Evolutionary conservation across 2,113 vertebrate genomes (phyloP), one percentile per base, ranked within the genome.

Genomic region (Gobiocypris rarus): DNA sequence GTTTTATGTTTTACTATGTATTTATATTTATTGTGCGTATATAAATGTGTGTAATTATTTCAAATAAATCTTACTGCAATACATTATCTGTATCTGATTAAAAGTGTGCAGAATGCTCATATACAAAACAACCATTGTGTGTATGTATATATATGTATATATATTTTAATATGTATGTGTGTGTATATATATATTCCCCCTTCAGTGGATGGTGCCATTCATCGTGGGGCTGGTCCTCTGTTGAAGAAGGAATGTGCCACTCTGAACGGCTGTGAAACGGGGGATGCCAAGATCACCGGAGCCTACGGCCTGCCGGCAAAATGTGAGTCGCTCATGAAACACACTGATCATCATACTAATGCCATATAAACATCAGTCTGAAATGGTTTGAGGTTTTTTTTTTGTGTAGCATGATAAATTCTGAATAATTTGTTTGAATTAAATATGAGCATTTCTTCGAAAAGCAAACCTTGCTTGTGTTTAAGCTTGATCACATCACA

Each of bases 171-270:
- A n/a, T n/a, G n/a, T n/a, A n/a, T n/a, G n/a, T n/a, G n/a, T n/a
- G n/a, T n/a, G n/a, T n/a, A n/a, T n/a, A n/a, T n/a, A n/a, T n/a
- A n/a, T n/a, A n/a, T n/a, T n/a, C n/a, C n/a, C n/a, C n/a, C n/a
- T n/a, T 56, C 90, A 97, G 96, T 97, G 95, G 97, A 97, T 38
- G 96, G 96, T 82, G 95, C 95, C 48, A 96, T 97, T 86, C 97
- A 97, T 87, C 93, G 93, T 0, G 93, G 94, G 3, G 96, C 96
- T 0, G 96, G 96, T 22, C 95, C 95, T 1, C 84, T 95, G 88
- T 92, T 97, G 38, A 94, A 91, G 50, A 92, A 96, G 31, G 96
- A 97, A 84, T 97, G 97, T 75, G 91, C 95, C 61, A 94, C 94
- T 48, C 93, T 97, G 61, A 90, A 92, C 9, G 95, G 93, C 82